Percentiles rank a stretch among this genome's conserved stretches.
Conservation (phyloP, 2,888 invertebrate genomes). For the Luperina nickerlii region DNA sequence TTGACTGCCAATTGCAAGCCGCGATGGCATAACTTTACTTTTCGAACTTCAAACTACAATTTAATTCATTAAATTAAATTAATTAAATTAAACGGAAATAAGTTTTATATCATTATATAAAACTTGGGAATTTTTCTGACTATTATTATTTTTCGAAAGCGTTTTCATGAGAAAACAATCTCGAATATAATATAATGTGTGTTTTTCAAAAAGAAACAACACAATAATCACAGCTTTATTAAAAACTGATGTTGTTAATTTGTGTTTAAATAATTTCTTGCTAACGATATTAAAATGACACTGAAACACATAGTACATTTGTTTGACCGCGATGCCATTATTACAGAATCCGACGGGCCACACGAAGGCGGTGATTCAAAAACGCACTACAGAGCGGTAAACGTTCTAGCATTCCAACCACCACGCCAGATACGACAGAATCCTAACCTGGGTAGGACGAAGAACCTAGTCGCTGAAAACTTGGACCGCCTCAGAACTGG, state of each 20-base stretch:
- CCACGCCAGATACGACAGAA: constrained; percentile 84
- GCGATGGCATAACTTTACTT: background rate
- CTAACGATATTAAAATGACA: background rate
- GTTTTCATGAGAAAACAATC: background rate
- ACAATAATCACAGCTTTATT: background rate
- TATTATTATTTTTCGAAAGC: background rate
- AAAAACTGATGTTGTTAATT: background rate
- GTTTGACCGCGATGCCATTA: background rate
- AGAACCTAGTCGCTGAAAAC: constrained; percentile 79
- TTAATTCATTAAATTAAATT: background rate
- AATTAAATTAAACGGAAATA: too few relatives aligned
- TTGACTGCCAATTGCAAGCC: background rate
- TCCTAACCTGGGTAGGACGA: constrained; percentile 82
- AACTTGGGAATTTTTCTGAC: background rate
- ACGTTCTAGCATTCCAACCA: constrained; percentile 62
- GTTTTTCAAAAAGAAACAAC: background rate
- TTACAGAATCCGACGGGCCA: constrained; percentile 54
- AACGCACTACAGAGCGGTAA: constrained; percentile 20
- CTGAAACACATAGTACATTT: background rate
- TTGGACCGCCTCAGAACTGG: constrained; percentile 76
- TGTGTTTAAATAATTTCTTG: background rate
- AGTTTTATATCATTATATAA: background rate
- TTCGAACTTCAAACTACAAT: background rate
- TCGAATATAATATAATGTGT: background rate
- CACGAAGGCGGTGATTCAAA: constrained; percentile 66